Base-by-base conservation (phyloP, 2,888 invertebrate species). In the Apamea crenata region DNA sequence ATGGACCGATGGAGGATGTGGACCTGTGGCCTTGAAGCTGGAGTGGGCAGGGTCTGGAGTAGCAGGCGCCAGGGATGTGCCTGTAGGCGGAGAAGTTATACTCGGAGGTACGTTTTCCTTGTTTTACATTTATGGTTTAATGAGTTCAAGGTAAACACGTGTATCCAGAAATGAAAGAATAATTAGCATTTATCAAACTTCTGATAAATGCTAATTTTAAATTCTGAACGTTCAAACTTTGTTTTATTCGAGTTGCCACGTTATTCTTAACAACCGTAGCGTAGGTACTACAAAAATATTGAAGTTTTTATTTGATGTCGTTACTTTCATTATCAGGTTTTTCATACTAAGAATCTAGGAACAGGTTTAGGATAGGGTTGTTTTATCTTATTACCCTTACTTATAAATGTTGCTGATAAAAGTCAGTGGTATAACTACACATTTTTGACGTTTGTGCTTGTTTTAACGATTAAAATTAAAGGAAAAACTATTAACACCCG, bases 1-100 rank as follows among this genome's bases (percentile, higher is more conserved):
- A 63, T 99, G 99, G 99, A 98, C 98, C 81, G 98, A 98, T 92
- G 98, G 98, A 1, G 99, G 99, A 21, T 99, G 99, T 94, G 98
- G 98, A 0, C 98, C 99, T 82, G 97, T 98, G 74, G 98, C 98
- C 84, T 98, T 98, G 93, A 98, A 98, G 74, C 97, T 99, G 36
- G 98, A 98, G 93, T 98, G 97, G 97, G 95, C 96, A 8, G 98
- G 96, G 90, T 97, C 93, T 86, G 97, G 93, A 74, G 97, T 93
- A 87, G 94, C 95, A 25, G 97, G 96, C 47, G 95, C 96, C 4
- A 95, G 95, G 59, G 97, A 97, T 84, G 95, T 96, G 50, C 96
- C 96, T 16, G 95, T 96, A 75, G 96, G 96, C 0, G 96, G 96
- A 53, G 96, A 96, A 91, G 95, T 96, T 73, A 94, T 96, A 82